Evolutionary conservation across 2,888 invertebrate genomes (phyloP).

Genomic region (Exephanes ischioxanthus): DNA sequence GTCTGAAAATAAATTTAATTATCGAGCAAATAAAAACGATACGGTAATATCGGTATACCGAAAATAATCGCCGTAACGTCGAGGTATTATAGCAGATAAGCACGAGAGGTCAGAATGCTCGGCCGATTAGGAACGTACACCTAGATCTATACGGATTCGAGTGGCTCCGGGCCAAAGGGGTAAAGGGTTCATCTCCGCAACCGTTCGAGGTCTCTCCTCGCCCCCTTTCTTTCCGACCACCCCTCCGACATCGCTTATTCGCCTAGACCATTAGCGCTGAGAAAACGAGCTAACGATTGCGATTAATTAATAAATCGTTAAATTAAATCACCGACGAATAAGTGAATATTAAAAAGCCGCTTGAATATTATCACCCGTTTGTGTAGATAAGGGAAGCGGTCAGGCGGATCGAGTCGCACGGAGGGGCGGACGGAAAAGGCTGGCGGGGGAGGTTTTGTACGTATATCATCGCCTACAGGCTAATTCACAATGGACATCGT

Average conservation of each 20-base stretch:
- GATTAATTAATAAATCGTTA: background rate
- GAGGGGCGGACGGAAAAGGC: conserved; percentile 10
- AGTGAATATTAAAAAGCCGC: conserved; percentile 4
- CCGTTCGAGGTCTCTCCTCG: conserved; percentile 41
- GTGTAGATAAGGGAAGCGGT: conserved; percentile 16
- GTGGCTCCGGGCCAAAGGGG: conserved; percentile 58
- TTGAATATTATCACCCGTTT: conserved; percentile 57
- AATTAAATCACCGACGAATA: background rate
- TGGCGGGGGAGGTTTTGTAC: conserved; percentile 22
- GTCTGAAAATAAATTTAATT: background rate
- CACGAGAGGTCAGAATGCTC: conserved; percentile 58
- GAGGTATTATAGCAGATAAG: conserved; percentile 45
- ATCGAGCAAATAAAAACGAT: background rate
- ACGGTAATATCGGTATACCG: background rate
- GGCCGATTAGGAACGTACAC: conserved; percentile 42
- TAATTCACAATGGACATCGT: background rate
- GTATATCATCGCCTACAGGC: background rate
- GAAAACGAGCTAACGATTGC: background rate
- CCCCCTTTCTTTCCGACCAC: background rate
- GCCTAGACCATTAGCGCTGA: conserved; percentile 12
- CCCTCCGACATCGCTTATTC: background rate
- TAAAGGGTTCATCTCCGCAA: conserved; percentile 35
- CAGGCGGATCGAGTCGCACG: conserved; percentile 31
- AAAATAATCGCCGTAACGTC: conserved; percentile 11
- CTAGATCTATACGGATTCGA: conserved; percentile 24